A percentile compares a stretch with the other conserved stretches of the same genome.
phyloP scores from a whole-genome alignment of 2,888 invertebrate genomes.

The Xiphydria camelus region DNA sequence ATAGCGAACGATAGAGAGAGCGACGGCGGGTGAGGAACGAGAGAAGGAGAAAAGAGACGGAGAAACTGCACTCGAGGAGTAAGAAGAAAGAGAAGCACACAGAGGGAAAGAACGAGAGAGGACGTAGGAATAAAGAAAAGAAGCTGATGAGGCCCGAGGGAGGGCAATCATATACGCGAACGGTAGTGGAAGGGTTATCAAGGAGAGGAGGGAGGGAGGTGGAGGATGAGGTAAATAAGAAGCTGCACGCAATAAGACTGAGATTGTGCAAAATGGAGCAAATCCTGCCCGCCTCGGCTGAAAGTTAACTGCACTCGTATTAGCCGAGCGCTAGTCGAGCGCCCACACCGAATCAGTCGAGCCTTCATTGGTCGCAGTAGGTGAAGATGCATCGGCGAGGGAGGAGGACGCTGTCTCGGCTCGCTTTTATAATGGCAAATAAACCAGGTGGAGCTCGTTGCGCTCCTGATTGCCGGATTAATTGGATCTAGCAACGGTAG shows the following conservation, averaged over 20 bases:
- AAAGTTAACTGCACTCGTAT: too few relatives aligned
- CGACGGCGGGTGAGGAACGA: too few relatives aligned
- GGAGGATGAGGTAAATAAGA: conserved; percentile 19
- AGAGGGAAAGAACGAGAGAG: conserved; percentile 6
- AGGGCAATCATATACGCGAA: conserved; percentile 18
- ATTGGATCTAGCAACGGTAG: too few relatives aligned
- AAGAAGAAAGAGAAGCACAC: conserved; percentile 17
- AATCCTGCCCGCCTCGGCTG: conserved; percentile 22
- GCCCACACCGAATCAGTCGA: conserved; percentile 29
- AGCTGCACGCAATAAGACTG: conserved; percentile 28
- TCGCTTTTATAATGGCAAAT: conserved; percentile 39
- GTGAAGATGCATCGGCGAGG: neutral
- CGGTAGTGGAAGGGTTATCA: conserved; percentile 5
- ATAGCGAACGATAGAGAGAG: too few relatives aligned
- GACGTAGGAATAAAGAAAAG: conserved; percentile 11
- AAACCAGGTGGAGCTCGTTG: conserved; percentile 40
- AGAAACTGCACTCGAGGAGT: too few relatives aligned
- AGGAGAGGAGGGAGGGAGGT: conserved; percentile 2
- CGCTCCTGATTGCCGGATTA: conserved; percentile 49
- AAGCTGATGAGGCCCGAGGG: conserved; percentile 17
- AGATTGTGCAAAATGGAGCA: conserved; percentile 29
- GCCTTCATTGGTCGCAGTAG: too few relatives aligned
- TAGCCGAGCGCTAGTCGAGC: conserved; percentile 5
- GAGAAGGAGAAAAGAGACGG: too few relatives aligned
- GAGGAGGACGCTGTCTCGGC: conserved; percentile 1